Percentiles rank a stretch among this genome's conserved stretches.
Conservation (phyloP, 2,888 invertebrate species). For the Limulus polyphemus region DNA sequence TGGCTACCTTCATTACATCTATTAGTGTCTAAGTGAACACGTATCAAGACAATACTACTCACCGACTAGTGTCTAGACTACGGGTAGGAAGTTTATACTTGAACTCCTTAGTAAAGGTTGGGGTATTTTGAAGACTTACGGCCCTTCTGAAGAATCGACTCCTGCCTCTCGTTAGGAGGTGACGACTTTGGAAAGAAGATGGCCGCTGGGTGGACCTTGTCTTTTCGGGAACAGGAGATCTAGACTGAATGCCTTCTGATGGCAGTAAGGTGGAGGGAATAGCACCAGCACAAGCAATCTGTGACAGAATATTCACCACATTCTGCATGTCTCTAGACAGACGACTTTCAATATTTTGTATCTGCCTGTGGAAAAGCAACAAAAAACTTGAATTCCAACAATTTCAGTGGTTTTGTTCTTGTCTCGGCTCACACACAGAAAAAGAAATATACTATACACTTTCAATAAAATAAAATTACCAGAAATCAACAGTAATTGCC, state of each 20-base stretch:
- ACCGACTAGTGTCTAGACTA: conserved; percentile 20
- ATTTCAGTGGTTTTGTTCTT: too few species aligned
- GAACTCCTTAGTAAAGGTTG: conserved; percentile 13
- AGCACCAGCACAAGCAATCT: conserved; percentile 18
- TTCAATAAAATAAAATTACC: too few species aligned
- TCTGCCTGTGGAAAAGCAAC: conserved; percentile 8
- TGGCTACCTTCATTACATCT: too few species aligned
- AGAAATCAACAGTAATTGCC: too few species aligned
- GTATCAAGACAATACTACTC: neutral
- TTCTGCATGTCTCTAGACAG: conserved; percentile 19
- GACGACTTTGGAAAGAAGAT: too few species aligned
- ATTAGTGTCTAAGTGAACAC: too few species aligned
- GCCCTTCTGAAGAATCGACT: conserved; percentile 13
- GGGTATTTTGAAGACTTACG: conserved; percentile 17
- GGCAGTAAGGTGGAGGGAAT: conserved; percentile 1
- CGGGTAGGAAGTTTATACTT: conserved; percentile 18
- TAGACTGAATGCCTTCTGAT: neutral
- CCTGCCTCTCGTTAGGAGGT: neutral
- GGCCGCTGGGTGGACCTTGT: neutral
- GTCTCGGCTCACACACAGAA: too few species aligned
- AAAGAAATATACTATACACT: too few species aligned
- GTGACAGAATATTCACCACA: conserved; percentile 18
- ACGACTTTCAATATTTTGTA: conserved; percentile 17
- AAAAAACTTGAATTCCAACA: too few species aligned
- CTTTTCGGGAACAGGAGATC: neutral